A percentile compares a stretch with the other conserved stretches of the same genome.
Evolutionary conservation across 2,888 invertebrate species (phyloP).

Genomic region (Catocala nupta): DNA sequence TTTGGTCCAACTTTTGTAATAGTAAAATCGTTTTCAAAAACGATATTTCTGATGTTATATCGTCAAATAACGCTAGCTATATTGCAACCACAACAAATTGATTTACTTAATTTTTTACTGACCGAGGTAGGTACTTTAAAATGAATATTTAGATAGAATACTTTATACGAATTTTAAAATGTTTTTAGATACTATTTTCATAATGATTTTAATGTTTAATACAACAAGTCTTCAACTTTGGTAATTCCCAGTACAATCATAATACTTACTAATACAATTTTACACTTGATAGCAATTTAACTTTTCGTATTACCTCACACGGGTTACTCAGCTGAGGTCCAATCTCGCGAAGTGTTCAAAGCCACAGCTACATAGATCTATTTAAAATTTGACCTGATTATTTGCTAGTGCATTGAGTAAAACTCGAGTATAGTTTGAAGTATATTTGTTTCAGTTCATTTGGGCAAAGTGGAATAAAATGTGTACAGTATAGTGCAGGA

Average conservation of each 20-base stretch:
- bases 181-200: no score
- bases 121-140: background rate
- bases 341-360: background rate
- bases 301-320: background rate
- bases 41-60: constrained; percentile 3
- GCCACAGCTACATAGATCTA: background rate
- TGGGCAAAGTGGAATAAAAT: no score
- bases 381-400: background rate
- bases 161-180: no score
- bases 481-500: no score
- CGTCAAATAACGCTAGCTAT: constrained; percentile 6
- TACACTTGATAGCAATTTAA: background rate
- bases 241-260: no score
- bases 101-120: background rate
- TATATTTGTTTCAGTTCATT: no score
- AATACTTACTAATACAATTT: background rate
- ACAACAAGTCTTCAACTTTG: no score
- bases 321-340: background rate
- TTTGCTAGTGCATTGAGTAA: no score
- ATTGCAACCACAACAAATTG: background rate
- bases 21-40: constrained; percentile 1
- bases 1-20: constrained; percentile 1
- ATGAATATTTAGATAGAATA: no score
- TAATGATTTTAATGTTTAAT: no score
- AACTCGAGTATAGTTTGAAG: no score